Percentiles rank a stretch among this genome's conserved stretches.
These are phyloP conservation scores for Oryzaephilus surinamensis DNA, from an alignment of 1,140 invertebrate genomes.

Conservation along the genomic window DNA sequence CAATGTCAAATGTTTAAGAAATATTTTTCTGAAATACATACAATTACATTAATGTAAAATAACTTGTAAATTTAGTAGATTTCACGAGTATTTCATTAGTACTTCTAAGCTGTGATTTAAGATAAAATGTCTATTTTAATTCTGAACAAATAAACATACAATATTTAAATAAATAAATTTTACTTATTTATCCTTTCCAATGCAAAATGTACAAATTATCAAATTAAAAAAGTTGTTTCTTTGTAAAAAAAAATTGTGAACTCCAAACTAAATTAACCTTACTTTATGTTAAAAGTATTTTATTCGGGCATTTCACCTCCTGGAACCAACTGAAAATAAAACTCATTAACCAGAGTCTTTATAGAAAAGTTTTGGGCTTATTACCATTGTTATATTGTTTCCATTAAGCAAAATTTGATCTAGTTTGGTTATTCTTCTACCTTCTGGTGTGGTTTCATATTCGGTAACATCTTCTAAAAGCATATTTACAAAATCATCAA, in stretches of 20 bases:
- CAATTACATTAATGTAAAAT: no score
- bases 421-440: conserved; percentile 89
- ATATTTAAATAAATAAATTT: neutral
- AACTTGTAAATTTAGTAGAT: no score
- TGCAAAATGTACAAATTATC: neutral
- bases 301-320: conserved; percentile 57
- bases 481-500: conserved; percentile 99
- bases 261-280: no score
- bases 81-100: conserved; percentile 18
- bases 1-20: no score
- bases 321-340: conserved; percentile 29
- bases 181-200: neutral
- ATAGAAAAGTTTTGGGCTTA: conserved; percentile 5
- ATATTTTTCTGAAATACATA: no score
- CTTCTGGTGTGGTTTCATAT: conserved; percentile 94
- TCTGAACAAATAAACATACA: conserved; percentile 14
- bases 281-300: conserved; percentile 9
- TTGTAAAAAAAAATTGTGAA: neutral
- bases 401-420: conserved; percentile 98
- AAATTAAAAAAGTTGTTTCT: no score
- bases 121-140: conserved; percentile 22
- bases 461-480: conserved; percentile 86
- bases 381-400: conserved; percentile 98
- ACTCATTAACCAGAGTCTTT: neutral
- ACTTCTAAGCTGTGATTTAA: conserved; percentile 26